Evolutionary conservation across 2,113 vertebrate genomes (phyloP).

Genomic region (Chamaea fasciata): DNA sequence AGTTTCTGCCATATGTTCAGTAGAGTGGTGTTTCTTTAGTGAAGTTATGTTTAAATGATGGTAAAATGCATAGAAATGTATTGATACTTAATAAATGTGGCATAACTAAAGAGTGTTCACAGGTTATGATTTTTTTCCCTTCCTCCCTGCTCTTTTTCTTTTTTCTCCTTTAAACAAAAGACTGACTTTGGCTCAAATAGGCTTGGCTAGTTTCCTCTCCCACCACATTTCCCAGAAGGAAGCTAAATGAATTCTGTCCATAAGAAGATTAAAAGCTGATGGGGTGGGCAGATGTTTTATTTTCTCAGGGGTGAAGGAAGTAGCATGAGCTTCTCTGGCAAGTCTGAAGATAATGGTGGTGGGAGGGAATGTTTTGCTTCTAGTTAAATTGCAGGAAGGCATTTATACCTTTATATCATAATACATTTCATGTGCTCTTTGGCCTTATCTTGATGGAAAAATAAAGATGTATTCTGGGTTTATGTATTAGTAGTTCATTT

Average conservation of each 20-base stretch:
- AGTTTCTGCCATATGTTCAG: not conserved
- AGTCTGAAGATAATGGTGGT: not conserved
- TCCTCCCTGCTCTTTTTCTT: not conserved
- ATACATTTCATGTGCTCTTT: not conserved
- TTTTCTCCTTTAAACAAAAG: not conserved
- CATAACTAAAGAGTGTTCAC: not conserved
- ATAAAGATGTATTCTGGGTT: not conserved
- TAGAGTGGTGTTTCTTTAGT: not conserved
- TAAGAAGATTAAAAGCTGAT: conserved; percentile 30
- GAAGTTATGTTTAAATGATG: not conserved
- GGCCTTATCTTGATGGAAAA: not conserved
- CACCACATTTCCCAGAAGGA: not conserved
- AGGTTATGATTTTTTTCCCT: not conserved
- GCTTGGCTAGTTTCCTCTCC: not conserved
- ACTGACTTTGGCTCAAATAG: not conserved
- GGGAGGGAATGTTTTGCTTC: not conserved
- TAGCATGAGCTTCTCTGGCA: not conserved
- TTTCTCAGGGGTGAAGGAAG: conserved; percentile 3
- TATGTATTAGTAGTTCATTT: not conserved
- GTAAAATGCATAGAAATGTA: not conserved
- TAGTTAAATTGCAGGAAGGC: not conserved
- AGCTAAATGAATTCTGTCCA: conserved; percentile 11
- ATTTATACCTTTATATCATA: not conserved
- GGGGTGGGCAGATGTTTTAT: conserved; percentile 23
- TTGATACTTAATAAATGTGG: not conserved